Evolutionary conservation across 2,888 invertebrate genomes (phyloP), one percentile per base, ranked within the genome.

Genomic region (Thysanoteuthis rhombus): DNA sequence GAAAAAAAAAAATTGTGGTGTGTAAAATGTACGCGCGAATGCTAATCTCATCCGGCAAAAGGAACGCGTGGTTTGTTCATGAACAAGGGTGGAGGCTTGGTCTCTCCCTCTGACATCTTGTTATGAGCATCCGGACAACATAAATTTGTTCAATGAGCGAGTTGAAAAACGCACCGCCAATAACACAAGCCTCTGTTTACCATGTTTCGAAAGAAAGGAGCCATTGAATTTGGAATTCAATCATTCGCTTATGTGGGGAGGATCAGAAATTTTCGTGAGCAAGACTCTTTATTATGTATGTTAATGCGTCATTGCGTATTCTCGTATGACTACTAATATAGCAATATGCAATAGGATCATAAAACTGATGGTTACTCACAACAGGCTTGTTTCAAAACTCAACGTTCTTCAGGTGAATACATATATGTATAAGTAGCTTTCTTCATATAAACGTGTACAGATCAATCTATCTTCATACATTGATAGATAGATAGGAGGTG

Each of bases 1-100:
- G n/a, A 36, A n/a, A n/a, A 75, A 16, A 36, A n/a, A n/a, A 75
- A 16, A 36, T 4, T n/a, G n/a, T n/a, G 75, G 75, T 75, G 12
- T n/a, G n/a, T 1, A 25, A 75, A 36, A 36, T 36, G 75, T n/a
- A 75, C n/a, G 75, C 75, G n/a, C 36, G n/a, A n/a, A 36, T 8
- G 75, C n/a, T n/a, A n/a, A 75, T 75, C n/a, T 75, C 36, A 36
- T 75, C 75, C 75, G 75, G n/a, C n/a, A n/a, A 75, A 75, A 75
- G n/a, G 75, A 75, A 75, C 75, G n/a, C 16, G n/a, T 36, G 12
- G 75, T 75, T 75, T 75, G 75, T 75, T 75, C n/a, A 36, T 1
- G n/a, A n/a, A 75, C 75, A 75, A 75, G n/a, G 75, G 75, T 75
- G n/a, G 75, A 75, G 75, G 75, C 75, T 75, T 75, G 75, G n/a